These are phyloP conservation scores for Hofmannophila pseudospretella DNA, from an alignment of 2,888 invertebrate species.

Conservation along the genomic window DNA sequence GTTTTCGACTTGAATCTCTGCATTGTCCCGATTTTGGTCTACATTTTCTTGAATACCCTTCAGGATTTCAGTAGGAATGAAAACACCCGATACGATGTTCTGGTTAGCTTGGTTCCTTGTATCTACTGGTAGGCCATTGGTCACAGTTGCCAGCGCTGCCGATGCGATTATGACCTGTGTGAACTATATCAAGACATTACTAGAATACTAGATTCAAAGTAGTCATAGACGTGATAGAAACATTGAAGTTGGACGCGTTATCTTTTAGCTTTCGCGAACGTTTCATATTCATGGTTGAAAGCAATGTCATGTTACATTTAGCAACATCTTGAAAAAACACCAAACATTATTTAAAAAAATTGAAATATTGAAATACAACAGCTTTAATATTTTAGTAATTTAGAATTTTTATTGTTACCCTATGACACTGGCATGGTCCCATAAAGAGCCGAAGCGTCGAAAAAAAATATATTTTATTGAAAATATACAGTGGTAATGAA, in stretches of 20 bases:
- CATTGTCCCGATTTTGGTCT: conserved; percentile 15
- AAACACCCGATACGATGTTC: conserved; percentile 33
- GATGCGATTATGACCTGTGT: conserved; percentile 11
- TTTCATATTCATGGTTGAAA: conserved; percentile 7
- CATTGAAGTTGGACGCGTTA: conserved; percentile 1
- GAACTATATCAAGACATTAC: no score
- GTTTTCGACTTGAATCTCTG: conserved; percentile 7
- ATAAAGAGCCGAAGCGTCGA: no score
- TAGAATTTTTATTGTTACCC: no score
- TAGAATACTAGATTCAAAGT: not conserved
- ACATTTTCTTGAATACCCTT: conserved; percentile 29
- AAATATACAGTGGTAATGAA: no score
- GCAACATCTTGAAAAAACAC: no score
- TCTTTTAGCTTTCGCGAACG: conserved; percentile 5
- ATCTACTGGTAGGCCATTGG: conserved; percentile 2
- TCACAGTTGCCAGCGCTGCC: conserved; percentile 2
- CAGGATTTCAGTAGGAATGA: conserved; percentile 38
- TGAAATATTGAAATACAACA: no score
- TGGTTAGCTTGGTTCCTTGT: not conserved
- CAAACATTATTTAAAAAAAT: no score
- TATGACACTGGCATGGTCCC: no score
- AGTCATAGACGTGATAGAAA: not conserved
- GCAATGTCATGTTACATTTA: not conserved
- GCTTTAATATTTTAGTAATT: no score
- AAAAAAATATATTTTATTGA: no score